Evolutionary conservation across 2,888 invertebrate species (phyloP), one percentile per base, ranked within the genome.

Genomic region (Coelogynopora nodosa): DNA sequence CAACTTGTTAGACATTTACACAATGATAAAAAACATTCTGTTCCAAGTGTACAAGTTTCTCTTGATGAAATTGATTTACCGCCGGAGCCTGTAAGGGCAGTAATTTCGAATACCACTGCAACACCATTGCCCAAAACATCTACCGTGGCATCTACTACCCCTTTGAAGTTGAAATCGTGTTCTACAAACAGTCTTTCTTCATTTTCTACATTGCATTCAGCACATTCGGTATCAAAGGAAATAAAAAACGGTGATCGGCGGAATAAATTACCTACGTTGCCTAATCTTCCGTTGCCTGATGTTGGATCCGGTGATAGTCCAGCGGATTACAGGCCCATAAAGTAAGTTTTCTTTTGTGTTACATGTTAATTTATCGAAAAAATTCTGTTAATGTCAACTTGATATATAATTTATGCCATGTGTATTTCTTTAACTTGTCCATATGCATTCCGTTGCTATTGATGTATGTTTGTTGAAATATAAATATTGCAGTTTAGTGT

Each of bases 31-130:
- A 2, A 2, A 2, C 23, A 82, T 23, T 18, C 82, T 82, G 82
- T n/a, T 5, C 82, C 82, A 26, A 5, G 26, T 82, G 30, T 30
- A 82, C 10, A 2, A 27, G 2, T 26, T 82, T 82, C 82, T 29
- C 80, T 86, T 18, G 86, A 80, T 30, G 86, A 86, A 23, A 86
- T 86, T 82, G 80, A 27, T 84, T 86, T 86, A 31, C 86, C 86
- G 0, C 86, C 86, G 1, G 86, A 86, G 30, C 86, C 82, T 18
- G 30, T 74, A 49, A 49, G 49, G 18, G 18, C 18, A 49, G 5
- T 18, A 13, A 18, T 49, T 49, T 18, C 49, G 5, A 5, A 5
- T 49, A 18, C 18, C 2, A 13, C 74, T 23, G 5, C 10, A 74
- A 74, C 74, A 74, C 2, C 74, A 13, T 13, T 74, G 5, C 18